Conservation (phyloP, 35 echinoderm and acorn worm genomes). For the Stichopus chloronotus region DNA sequence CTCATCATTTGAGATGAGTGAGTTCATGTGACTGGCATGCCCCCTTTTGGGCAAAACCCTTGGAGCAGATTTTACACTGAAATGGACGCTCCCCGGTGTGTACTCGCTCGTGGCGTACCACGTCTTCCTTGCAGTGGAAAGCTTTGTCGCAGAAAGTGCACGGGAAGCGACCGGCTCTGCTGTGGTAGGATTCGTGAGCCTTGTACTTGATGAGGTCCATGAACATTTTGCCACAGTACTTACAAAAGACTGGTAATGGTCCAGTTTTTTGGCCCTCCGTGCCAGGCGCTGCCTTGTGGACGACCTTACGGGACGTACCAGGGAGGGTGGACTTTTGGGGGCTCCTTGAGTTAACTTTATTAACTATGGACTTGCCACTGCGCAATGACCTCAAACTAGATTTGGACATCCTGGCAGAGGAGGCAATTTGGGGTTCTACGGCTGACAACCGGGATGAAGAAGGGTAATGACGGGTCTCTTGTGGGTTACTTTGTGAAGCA, state of each 20-base stretch:
- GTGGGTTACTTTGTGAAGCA: background rate
- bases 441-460: background rate
- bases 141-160: conserved; percentile 12
- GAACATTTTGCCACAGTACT: conserved; percentile 1
- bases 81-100: conserved; percentile 70
- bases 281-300: background rate
- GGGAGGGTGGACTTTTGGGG: background rate
- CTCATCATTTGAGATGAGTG: background rate
- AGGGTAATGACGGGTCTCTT: background rate
- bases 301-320: background rate
- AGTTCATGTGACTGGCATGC: conserved; percentile 41
- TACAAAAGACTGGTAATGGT: background rate
- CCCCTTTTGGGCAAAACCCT: conserved; percentile 55
- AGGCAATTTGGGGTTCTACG: background rate
- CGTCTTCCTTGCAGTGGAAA: background rate
- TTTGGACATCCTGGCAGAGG: background rate
- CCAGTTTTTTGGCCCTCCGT: background rate
- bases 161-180: background rate
- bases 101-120: conserved; percentile 26
- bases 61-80: conserved; percentile 39
- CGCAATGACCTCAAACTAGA: background rate
- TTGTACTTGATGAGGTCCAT: background rate
- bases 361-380: too few species aligned
- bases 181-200: background rate
- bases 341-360: background rate